phyloP scores from a whole-genome alignment of 2,888 invertebrate genomes.

The Dryadula phaetusa region DNA sequence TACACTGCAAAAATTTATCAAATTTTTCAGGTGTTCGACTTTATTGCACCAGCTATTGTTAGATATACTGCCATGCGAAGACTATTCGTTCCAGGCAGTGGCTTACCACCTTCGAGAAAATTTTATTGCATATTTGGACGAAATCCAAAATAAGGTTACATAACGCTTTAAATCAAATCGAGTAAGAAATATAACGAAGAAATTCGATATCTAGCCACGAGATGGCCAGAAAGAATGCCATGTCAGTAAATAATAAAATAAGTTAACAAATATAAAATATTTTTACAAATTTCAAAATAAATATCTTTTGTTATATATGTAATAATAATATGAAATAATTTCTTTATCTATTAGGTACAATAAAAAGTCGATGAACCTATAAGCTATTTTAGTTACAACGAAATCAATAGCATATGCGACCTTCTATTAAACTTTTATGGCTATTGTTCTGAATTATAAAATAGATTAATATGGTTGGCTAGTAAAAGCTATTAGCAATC shows the following conservation, averaged over 20 bases:
- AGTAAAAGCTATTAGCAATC: not conserved
- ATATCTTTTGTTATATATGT: too few species aligned
- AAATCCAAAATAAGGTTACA: constrained; percentile 4
- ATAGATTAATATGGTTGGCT: not conserved
- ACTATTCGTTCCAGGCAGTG: not conserved
- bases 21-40: too few species aligned
- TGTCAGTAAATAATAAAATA: too few species aligned
- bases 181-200: not conserved
- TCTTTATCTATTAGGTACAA: too few species aligned
- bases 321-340: too few species aligned
- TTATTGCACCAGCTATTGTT: not conserved
- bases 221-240: not conserved
- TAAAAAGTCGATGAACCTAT: too few species aligned
- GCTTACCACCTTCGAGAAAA: not conserved
- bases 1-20: too few species aligned
- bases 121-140: constrained; percentile 6
- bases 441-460: constrained; percentile 10
- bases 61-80: not conserved
- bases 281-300: too few species aligned
- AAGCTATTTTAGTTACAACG: too few species aligned
- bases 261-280: too few species aligned
- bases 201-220: not conserved
- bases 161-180: not conserved
- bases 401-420: constrained; percentile 12
- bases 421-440: not conserved